Evolutionary conservation across 2,797 vertebrate species (phyloP).

Genomic region (Sternarchorhynchus goeldii): DNA sequence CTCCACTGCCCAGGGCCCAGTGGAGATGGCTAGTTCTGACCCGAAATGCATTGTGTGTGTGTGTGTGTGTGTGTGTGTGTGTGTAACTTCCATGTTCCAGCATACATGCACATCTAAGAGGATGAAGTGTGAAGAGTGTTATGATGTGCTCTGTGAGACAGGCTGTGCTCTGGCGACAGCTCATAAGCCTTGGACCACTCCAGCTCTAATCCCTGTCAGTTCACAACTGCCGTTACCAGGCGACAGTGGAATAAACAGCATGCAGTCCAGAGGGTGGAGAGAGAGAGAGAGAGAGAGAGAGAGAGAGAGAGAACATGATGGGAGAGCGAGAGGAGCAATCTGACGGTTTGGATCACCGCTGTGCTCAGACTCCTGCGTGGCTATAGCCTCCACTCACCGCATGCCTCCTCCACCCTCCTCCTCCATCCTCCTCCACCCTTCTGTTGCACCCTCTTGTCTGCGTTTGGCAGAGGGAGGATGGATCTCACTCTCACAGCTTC

Average conservation of each 20-base stretch:
- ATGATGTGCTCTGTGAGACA: background rate
- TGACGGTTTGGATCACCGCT: constrained; percentile 2
- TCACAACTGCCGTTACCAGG: constrained; percentile 25
- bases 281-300: background rate
- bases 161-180: background rate
- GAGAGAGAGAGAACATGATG: constrained; percentile 28
- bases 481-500: too few relatives aligned
- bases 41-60: background rate
- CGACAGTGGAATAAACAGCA: constrained; percentile 41
- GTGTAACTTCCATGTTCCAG: background rate
- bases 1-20: background rate
- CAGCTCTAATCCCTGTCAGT: constrained; percentile 3
- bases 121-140: background rate
- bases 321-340: background rate
- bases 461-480: too few relatives aligned
- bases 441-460: too few relatives aligned
- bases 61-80: constrained; percentile 20
- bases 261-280: background rate
- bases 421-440: too few relatives aligned
- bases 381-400: too few relatives aligned
- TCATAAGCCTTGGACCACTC: constrained; percentile 11
- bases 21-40: background rate
- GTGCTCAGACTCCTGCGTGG: too few relatives aligned
- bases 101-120: background rate
- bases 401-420: too few relatives aligned